Percentiles rank a stretch among this genome's conserved stretches.
Evolutionary conservation across 2,888 invertebrate genomes (phyloP).

Genomic region (Drosophila limbata): DNA sequence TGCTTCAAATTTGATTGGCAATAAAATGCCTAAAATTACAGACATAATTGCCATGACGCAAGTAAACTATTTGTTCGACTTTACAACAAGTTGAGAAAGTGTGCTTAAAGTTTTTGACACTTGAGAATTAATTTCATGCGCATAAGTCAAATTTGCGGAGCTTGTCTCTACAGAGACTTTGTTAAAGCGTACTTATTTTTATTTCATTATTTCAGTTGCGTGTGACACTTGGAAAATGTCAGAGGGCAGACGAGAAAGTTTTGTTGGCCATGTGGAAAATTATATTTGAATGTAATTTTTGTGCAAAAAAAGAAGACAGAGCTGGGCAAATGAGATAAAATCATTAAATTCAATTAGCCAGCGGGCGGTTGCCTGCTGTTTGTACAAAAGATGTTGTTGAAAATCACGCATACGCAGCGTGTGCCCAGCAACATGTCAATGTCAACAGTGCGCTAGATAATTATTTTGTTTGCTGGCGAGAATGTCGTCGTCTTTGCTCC

Average conservation of each 20-base stretch:
- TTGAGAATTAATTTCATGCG: neutral
- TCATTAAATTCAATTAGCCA: constrained; percentile 69
- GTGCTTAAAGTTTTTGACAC: neutral
- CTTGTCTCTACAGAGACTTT: neutral
- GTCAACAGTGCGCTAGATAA: constrained; percentile 69
- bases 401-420: constrained; percentile 73
- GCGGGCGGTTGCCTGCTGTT: constrained; percentile 40
- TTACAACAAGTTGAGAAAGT: neutral
- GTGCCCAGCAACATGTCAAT: constrained; percentile 62
- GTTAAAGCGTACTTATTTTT: constrained; percentile 11
- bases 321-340: constrained; percentile 52
- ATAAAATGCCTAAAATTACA: constrained; percentile 7
- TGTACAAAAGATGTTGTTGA: constrained; percentile 15
- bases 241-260: constrained; percentile 40
- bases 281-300: constrained; percentile 35
- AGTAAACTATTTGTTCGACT: neutral
- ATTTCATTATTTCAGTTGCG: constrained; percentile 15
- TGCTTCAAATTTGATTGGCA: constrained; percentile 6
- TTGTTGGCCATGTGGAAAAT: constrained; percentile 43
- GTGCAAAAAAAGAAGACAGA: neutral
- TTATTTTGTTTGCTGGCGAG: constrained; percentile 53
- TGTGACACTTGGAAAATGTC: constrained; percentile 42
- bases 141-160: neutral
- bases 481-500: constrained; percentile 58
- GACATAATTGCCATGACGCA: constrained; percentile 11